Base-by-base conservation (phyloP, 2,113 vertebrate genomes). In the Upupa epops region DNA sequence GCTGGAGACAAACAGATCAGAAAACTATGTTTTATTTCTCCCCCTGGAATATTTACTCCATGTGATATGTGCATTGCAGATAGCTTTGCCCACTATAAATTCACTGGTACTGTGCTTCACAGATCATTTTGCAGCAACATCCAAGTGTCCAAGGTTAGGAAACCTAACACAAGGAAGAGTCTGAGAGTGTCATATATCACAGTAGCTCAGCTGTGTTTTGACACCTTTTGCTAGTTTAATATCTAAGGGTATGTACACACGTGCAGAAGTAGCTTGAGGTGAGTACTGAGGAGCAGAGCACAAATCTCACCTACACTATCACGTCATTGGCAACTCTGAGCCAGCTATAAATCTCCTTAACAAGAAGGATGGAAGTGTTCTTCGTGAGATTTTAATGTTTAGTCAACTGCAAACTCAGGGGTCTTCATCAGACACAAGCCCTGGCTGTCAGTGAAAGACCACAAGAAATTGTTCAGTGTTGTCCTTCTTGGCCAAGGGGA, bases 291-390 rank as follows among this genome's bases (percentile, higher is more conserved):
- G 68, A 82, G 80, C 8, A 2, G 34, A 82, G 86, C 82, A 82
- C 64, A n/a, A 37, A 28, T 91, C 52, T 36, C 78, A 63, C 59
- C 91, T 60, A 46, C 51, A 12, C 36, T 34, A 81, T 83, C 90
- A 80, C 92, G 90, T 82, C 95, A 36, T 68, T 70, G 55, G 48
- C 82, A 65, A 37, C 21, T 13, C 81, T 76, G 60, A 93, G 90
- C 77, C 17, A 34, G 55, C 90, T 76, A 48, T 81, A 92, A 95
- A 93, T 91, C 89, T 74, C 51, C 31, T 64, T 66, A n/a, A 4
- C 40, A 55, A 51, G 14, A 7, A 92, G 68, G 34, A 90, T 12
- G 40, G 40, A 42, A 42, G 40, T 11, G 15, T 42, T 42, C 40
- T 42, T 42, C 40, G 15, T 22, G 74, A 86, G 17, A 55, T 12